phyloP scores from a whole-genome alignment of 2,113 vertebrate genomes.

The Callospermophilus lateralis region DNA sequence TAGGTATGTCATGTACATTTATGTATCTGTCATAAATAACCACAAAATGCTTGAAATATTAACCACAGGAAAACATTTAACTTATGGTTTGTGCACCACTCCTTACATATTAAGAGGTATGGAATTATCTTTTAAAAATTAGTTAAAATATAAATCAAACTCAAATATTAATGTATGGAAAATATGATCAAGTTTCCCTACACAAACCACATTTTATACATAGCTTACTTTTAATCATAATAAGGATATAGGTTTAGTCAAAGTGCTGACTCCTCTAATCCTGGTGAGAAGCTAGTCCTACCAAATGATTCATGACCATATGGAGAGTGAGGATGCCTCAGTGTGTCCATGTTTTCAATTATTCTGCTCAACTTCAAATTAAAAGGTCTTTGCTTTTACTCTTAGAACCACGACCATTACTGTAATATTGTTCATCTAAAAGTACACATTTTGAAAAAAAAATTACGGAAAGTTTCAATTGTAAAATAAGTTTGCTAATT shows the following conservation, averaged over 20 bases:
- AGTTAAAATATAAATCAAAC: conserved; percentile 39
- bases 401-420: neutral
- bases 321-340: neutral
- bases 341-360: neutral
- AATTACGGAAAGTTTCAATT: neutral
- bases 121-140: neutral
- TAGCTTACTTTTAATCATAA: neutral
- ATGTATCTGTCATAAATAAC: neutral
- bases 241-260: neutral
- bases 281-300: neutral
- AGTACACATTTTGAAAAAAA: neutral
- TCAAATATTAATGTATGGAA: neutral
- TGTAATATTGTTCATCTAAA: neutral
- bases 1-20: neutral
- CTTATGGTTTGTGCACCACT: neutral
- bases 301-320: neutral
- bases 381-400: neutral
- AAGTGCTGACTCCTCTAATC: neutral
- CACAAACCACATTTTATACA: neutral
- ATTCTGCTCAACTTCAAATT: neutral
- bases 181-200: neutral
- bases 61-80: neutral
- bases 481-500: neutral
- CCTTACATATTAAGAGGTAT: neutral
- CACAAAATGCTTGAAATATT: conserved; percentile 6